Evolutionary conservation across 1,140 invertebrate genomes (phyloP).

Genomic region (Pachypsylla venusta): DNA sequence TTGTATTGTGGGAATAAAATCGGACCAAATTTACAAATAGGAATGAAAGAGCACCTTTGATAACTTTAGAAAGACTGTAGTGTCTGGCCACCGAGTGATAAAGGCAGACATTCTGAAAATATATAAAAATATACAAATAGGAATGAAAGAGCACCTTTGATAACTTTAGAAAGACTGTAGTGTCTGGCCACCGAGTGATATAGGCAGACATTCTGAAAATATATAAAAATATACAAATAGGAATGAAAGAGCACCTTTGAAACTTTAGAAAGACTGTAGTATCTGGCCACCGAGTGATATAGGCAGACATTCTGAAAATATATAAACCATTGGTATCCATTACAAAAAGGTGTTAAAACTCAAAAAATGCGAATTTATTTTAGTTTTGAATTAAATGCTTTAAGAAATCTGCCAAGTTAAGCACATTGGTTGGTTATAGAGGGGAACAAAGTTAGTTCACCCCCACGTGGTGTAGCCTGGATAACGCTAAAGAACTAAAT

Average conservation of each 20-base stretch:
- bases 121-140: conserved; percentile 54
- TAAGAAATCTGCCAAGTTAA: too few relatives aligned
- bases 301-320: conserved; percentile 47
- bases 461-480: too few relatives aligned
- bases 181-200: conserved; percentile 51
- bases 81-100: conserved; percentile 51
- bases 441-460: too few relatives aligned
- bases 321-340: too few relatives aligned
- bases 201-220: conserved; percentile 45
- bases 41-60: conserved; percentile 48
- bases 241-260: conserved; percentile 48
- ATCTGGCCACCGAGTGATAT: conserved; percentile 49
- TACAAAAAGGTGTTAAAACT: too few relatives aligned
- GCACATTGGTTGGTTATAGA: too few relatives aligned
- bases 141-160: conserved; percentile 48
- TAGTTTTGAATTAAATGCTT: too few relatives aligned
- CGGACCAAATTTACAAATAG: conserved; percentile 50
- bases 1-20: conserved; percentile 36
- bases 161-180: conserved; percentile 48
- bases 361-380: too few relatives aligned
- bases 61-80: conserved; percentile 48
- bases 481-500: too few relatives aligned
- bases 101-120: conserved; percentile 45
- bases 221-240: conserved; percentile 54
- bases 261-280: conserved; percentile 48